Evolutionary conservation across 1,140 invertebrate species (phyloP), one percentile per base, ranked within the genome.

Genomic region (Choristoneura fumiferana): DNA sequence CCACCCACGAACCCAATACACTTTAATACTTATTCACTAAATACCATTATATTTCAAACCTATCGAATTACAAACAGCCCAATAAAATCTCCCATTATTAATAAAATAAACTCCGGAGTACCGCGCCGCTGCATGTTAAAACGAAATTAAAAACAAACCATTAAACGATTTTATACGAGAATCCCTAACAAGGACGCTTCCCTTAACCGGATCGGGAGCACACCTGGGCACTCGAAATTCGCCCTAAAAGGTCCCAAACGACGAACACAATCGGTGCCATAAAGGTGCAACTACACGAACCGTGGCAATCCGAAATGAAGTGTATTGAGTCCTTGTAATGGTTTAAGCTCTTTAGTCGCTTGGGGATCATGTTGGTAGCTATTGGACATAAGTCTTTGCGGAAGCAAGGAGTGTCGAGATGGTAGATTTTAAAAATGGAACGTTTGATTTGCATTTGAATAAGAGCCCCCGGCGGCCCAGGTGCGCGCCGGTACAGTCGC

Each of bases 371-470:
- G 63, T 78, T 68, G 62, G 73, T 65, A 67, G 67, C 61, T 61
- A 73, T 73, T 81, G 82, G 71, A 85, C 78, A 84, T 87, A 88
- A 87, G 85, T 85, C 85, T 69, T 84, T 88, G 77, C 81, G 85
- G 85, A 88, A 85, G 81, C 79, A 74, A 84, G 79, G 75, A 82
- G 77, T 74, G 75, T 75, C 76, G 82, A 87, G 84, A 88, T 87
- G 83, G 85, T 87, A 84, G 84, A 89, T 86, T 87, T 86, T 87
- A 78, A 89, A 89, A 89, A 89, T 89, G 86, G 86, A 87, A 87
- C 86, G 84, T 87, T 89, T 87, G 84, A 89, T 89, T 89, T 89
- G 83, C 86, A 89, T 89, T 89, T 89, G 86, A 88, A 88, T 88
- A 79, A 85, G 78, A 79, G 80, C 79, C 82, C 85, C 85, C 71